Conservation (phyloP, 2,797 vertebrate species). For the Karalla daura region DNA sequence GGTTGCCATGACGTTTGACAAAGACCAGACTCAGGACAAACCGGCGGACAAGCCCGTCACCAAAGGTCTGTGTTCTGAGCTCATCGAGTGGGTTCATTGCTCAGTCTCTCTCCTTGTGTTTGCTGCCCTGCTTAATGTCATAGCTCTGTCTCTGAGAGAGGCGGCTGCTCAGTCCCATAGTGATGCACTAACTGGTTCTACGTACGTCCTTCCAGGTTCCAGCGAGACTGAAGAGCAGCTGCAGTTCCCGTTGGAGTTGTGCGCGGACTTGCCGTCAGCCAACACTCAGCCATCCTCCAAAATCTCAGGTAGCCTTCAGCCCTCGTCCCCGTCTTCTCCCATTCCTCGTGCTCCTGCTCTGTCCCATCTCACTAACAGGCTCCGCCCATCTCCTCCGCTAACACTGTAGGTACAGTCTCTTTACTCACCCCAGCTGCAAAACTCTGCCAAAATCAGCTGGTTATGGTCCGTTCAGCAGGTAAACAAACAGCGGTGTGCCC, state of each 20-base stretch:
- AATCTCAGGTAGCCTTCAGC: slow-evolving; percentile 81
- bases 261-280: slow-evolving; percentile 85
- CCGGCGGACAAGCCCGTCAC: slow-evolving; percentile 84
- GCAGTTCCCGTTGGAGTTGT: slow-evolving; percentile 95
- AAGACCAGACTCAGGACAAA: slow-evolving; percentile 90
- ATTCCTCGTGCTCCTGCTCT: slow-evolving; percentile 7
- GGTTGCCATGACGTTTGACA: slow-evolving; percentile 96
- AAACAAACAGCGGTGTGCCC: slow-evolving; percentile 52
- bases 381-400: slow-evolving; percentile 58
- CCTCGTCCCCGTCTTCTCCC: neutral
- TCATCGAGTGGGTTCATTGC: too few relatives aligned
- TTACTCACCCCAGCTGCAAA: slow-evolving; percentile 80
- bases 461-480: slow-evolving; percentile 76
- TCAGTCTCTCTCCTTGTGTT: too few relatives aligned
- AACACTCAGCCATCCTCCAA: slow-evolving; percentile 86
- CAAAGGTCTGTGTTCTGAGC: slow-evolving; percentile 90
- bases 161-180: neutral
- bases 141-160: neutral
- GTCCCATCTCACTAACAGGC: slow-evolving; percentile 55
- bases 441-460: slow-evolving; percentile 77
- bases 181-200: neutral
- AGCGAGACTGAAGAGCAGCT: slow-evolving; percentile 94
- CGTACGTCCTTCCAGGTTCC: slow-evolving; percentile 76
- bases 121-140: too few relatives aligned
- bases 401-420: slow-evolving; percentile 76